Conservation (phyloP, 1,140 invertebrate species). For the Nasonia vitripennis region DNA sequence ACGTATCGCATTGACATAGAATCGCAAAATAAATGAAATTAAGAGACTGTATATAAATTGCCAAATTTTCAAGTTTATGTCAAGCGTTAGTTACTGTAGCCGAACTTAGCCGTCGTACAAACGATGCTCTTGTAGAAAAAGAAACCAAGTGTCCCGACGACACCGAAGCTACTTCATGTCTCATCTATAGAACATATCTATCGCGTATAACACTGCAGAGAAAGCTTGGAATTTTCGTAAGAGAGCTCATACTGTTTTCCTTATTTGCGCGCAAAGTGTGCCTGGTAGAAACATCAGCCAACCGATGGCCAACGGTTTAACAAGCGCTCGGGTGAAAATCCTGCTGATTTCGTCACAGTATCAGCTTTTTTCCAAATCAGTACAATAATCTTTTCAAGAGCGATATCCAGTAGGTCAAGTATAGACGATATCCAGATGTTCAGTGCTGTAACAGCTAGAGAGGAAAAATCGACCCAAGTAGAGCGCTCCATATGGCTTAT, state of each 20-base stretch:
- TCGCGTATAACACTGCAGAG: background rate
- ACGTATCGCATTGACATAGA: background rate
- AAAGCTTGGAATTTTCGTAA: background rate
- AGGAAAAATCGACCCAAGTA: too few relatives aligned
- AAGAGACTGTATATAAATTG: slow-evolving; percentile 29
- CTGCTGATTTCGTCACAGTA: too few relatives aligned
- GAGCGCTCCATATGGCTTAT: too few relatives aligned
- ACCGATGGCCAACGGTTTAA: too few relatives aligned
- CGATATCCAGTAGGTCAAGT: too few relatives aligned
- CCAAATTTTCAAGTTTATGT: slow-evolving; percentile 29
- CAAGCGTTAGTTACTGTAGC: slow-evolving; percentile 19
- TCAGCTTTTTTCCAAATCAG: too few relatives aligned
- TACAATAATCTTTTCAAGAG: too few relatives aligned
- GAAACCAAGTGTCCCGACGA: background rate
- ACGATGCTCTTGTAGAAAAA: slow-evolving; percentile 1
- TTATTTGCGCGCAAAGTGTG: background rate
- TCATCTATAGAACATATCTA: slow-evolving; percentile 2
- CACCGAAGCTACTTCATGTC: background rate
- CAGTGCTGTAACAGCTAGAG: too few relatives aligned
- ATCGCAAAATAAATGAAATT: slow-evolving; percentile 9
- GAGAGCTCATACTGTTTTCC: background rate
- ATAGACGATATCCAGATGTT: too few relatives aligned
- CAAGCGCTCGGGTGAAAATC: too few relatives aligned
- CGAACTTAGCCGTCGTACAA: background rate
- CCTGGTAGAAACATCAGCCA: too few relatives aligned